Evolutionary conservation across 2,888 invertebrate genomes (phyloP).

Genomic region (Cataglyphis cursor): DNA sequence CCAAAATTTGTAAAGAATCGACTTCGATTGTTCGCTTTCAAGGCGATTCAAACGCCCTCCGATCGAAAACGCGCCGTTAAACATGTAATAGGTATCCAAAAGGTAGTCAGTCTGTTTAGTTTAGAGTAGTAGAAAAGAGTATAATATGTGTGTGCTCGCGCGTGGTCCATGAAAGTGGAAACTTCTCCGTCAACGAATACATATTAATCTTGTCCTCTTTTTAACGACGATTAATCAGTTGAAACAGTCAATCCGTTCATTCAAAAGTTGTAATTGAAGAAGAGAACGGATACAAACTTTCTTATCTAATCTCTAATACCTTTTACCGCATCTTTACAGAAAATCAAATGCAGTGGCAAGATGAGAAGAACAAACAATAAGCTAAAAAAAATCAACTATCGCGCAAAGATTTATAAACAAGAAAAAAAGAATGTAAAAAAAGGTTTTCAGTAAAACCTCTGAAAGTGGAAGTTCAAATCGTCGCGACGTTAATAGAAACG

Average conservation of each 20-base stretch:
- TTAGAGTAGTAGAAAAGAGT: slow-evolving; percentile 76
- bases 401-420: neutral
- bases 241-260: neutral
- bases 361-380: neutral
- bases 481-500: neutral
- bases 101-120: slow-evolving; percentile 84
- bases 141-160: slow-evolving; percentile 62
- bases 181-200: slow-evolving; percentile 20
- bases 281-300: neutral
- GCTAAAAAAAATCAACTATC: neutral
- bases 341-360: slow-evolving; percentile 25
- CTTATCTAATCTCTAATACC: neutral
- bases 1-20: too few species aligned
- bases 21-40: too few species aligned
- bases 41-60: neutral
- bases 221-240: neutral
- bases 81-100: slow-evolving; percentile 79
- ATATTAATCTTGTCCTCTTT: neutral
- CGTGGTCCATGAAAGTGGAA: slow-evolving; percentile 68
- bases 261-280: neutral
- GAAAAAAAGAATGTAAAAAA: neutral
- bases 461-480: neutral
- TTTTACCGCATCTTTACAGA: neutral
- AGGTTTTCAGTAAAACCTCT: neutral
- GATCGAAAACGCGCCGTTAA: slow-evolving; percentile 8